phyloP scores from a whole-genome alignment of 2,113 vertebrate genomes.

The Craseonycteris thonglongyai region DNA sequence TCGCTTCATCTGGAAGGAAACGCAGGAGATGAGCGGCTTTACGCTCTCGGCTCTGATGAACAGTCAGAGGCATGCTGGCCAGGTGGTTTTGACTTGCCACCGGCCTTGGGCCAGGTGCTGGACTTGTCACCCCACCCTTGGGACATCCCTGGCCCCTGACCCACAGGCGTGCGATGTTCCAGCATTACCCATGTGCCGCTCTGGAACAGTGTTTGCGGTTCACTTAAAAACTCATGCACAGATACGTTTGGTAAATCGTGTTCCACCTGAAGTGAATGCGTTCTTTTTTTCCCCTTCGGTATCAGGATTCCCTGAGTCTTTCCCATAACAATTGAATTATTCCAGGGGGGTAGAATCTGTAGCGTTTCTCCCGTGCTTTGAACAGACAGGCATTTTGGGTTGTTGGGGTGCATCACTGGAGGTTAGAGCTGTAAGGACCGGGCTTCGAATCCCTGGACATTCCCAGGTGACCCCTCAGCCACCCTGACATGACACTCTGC shows the following conservation, averaged over 20 bases:
- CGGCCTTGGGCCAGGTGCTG: fast-evolving
- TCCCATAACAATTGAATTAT: neutral
- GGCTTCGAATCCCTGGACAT: no score
- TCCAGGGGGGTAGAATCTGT: fast-evolving
- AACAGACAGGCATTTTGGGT: neutral
- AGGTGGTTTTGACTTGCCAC: neutral
- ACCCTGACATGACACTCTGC: no score
- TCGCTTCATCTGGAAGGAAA: no score
- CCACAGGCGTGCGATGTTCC: fast-evolving
- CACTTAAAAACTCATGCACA: neutral
- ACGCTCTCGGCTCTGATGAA: neutral
- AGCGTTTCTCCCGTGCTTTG: neutral
- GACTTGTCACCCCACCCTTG: no score
- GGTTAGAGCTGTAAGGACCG: no score
- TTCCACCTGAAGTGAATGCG: fast-evolving
- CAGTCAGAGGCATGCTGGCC: neutral
- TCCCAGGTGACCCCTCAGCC: no score
- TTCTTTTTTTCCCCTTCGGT: neutral
- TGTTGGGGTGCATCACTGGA: fast-evolving
- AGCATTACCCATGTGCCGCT: fast-evolving
- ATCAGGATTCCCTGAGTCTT: neutral
- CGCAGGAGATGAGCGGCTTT: fast-evolving
- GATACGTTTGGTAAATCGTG: neutral
- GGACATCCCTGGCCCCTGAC: fast-evolving
- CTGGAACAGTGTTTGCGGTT: neutral